Percentiles rank a stretch among this genome's conserved stretches.
These are phyloP conservation scores for Drosophila grimshawi DNA, from an alignment of 1,140 invertebrate genomes.

Conservation along the genomic window DNA sequence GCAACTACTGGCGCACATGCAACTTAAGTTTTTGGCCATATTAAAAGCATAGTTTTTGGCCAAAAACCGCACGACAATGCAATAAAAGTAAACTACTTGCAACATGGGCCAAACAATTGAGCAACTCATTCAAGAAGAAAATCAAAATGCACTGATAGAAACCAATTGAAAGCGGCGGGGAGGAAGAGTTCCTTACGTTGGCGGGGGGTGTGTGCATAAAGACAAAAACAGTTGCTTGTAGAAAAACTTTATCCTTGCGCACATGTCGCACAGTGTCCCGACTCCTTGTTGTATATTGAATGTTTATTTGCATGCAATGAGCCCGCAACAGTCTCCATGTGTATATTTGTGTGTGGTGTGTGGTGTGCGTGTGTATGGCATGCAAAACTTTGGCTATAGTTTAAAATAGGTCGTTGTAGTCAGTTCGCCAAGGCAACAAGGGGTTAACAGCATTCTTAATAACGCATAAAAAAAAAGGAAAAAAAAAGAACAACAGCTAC, in stretches of 20 bases:
- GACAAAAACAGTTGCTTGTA: constrained; percentile 14
- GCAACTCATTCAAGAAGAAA: constrained; percentile 78
- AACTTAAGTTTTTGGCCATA: constrained; percentile 60
- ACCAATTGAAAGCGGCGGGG: constrained; percentile 59
- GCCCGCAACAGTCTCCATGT: constrained; percentile 15
- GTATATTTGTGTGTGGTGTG: neutral
- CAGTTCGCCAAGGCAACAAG: constrained; percentile 35
- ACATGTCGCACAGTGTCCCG: constrained; percentile 34
- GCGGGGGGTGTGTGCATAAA: neutral
- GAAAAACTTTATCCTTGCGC: constrained; percentile 46
- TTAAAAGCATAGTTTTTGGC: constrained; percentile 73
- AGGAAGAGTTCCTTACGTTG: neutral
- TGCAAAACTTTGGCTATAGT: constrained; percentile 49
- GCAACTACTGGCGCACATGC: constrained; percentile 11
- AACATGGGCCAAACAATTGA: constrained; percentile 75
- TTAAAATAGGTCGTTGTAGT: constrained; percentile 44
- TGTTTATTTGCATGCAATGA: constrained; percentile 79
- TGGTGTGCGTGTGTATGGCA: constrained; percentile 22
- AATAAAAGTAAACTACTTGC: constrained; percentile 70
- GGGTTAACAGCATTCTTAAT: constrained; percentile 77
- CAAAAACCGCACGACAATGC: constrained; percentile 74
- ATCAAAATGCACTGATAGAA: constrained; percentile 81
- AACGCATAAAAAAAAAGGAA: constrained; percentile 60
- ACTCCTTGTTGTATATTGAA: constrained; percentile 68
- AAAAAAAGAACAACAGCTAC: constrained; percentile 12